Base-by-base conservation (phyloP, 2,888 invertebrate genomes). In the Dendrolimus houi region DNA sequence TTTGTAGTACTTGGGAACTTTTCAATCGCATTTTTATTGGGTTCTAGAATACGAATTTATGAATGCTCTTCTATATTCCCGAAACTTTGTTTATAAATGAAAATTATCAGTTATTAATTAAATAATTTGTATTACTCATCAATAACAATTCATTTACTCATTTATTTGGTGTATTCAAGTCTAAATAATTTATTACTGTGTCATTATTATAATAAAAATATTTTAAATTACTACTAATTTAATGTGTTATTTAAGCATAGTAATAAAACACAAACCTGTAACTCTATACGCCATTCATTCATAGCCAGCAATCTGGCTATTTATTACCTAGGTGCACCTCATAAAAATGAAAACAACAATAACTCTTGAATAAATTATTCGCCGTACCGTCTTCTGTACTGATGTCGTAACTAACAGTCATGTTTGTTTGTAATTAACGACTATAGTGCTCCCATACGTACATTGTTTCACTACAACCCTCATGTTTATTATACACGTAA, bases 361-460 rank as follows among this genome's bases (percentile, higher is more conserved):
- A 47, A 47, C 47, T 47, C 47, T 47, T 47, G 3, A 47, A 47
- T 47, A 47, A 47, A 9, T 47, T 47, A 47, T 47, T 47, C 47
- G 47, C 47, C 47, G 47, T 47, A 47, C 71, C 67, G 56, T 62
- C 60, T 64, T 72, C 70, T 74, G 59, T 64, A 70, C 64, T 66
- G 59, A 58, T 64, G 57, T 71, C 70, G 71, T 73, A 71, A 74
- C 71, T 68, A 70, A 77, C 69, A 70, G 72, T 74, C 81, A 75
- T 84, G 85, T 87, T 81, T 81, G 81, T 81, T 83, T 81, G 76
- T 85, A 85, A 87, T 87, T 86, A 87, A 87, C 87, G 85, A 83
- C 80, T 77, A 47, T 47, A 80, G 74, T 80, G 82, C 78, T 77
- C 74, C 62, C 75, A 74, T 74, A 77, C 72, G 82, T 78, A 85